These are phyloP conservation scores for Agapornis roseicollis DNA, from an alignment of 2,113 vertebrate species.

Conservation along the genomic window DNA sequence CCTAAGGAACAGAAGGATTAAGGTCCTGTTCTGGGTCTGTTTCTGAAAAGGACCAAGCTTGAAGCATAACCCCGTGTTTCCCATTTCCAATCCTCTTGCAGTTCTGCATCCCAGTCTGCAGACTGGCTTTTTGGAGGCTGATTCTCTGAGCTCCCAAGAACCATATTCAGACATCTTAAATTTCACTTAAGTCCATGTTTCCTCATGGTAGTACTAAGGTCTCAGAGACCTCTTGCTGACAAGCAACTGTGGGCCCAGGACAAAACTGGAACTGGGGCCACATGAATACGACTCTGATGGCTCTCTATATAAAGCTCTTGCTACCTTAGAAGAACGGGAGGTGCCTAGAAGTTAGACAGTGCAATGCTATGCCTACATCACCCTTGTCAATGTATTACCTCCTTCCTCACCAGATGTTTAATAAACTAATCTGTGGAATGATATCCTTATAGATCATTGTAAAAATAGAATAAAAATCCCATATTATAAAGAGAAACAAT, in stretches of 20 bases:
- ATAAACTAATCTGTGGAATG: neutral
- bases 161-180: neutral
- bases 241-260: neutral
- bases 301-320: neutral
- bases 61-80: neutral
- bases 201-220: neutral
- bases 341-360: neutral
- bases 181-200: neutral
- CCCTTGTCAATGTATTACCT: neutral
- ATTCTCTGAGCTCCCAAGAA: neutral
- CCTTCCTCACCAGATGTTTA: neutral
- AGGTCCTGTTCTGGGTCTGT: neutral
- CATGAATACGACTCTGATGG: rapidly evolving
- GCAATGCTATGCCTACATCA: neutral
- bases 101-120: neutral
- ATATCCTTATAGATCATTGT: neutral
- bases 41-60: neutral
- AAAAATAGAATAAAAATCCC: neutral
- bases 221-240: neutral
- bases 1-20: neutral
- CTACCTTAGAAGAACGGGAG: neutral
- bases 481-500: neutral
- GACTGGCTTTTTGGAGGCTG: neutral
- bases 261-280: neutral
- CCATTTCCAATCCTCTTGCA: neutral